Evolutionary conservation across 2,113 vertebrate genomes (phyloP).

Genomic region (Callorhinus ursinus): DNA sequence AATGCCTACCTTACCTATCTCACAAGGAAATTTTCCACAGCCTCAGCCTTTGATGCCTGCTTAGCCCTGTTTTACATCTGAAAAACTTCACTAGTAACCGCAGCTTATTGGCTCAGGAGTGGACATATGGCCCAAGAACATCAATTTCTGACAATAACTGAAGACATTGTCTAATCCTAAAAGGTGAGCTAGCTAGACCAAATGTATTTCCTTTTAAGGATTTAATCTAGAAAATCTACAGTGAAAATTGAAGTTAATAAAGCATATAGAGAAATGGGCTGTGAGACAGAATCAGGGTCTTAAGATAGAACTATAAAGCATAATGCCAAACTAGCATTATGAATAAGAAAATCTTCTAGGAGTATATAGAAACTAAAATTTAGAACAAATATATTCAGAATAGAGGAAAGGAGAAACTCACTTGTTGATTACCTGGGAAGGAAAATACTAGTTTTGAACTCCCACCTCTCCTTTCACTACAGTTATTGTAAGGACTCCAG

Average conservation of each 20-base stretch:
- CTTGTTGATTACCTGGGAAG: background rate
- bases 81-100: background rate
- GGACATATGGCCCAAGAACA: background rate
- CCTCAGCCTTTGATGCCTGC: background rate
- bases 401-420: background rate
- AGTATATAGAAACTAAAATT: constrained; percentile 18
- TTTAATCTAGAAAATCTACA: background rate
- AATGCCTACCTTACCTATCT: background rate
- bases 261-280: background rate
- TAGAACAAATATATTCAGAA: background rate
- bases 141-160: background rate
- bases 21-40: background rate
- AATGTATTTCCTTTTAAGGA: background rate
- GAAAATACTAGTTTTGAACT: background rate
- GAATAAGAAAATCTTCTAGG: background rate
- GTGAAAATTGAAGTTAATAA: background rate
- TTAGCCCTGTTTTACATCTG: background rate
- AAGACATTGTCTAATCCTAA: background rate
- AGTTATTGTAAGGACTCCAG: background rate
- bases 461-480: background rate
- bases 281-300: background rate
- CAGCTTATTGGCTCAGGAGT: background rate
- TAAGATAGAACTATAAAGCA: background rate
- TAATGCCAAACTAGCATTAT: background rate
- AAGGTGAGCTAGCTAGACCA: background rate